Conservation (phyloP, 1,140 invertebrate species). For the Euwallacea similis region DNA sequence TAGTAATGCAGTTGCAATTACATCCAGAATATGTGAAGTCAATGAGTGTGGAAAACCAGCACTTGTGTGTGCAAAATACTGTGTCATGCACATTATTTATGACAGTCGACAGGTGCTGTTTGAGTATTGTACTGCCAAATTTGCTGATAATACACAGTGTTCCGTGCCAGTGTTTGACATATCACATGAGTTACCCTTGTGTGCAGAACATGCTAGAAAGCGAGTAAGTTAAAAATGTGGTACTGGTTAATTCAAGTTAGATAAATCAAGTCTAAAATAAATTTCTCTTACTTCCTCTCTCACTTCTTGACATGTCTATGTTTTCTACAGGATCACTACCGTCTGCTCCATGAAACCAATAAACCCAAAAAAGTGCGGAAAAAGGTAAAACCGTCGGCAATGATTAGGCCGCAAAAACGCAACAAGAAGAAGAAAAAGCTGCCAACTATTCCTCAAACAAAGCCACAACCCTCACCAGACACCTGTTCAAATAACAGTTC, state of each 20-base stretch:
- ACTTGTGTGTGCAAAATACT: slow-evolving; percentile 83
- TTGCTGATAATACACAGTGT: slow-evolving; percentile 85
- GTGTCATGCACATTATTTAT: slow-evolving; percentile 81
- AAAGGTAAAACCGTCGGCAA: slow-evolving; percentile 70
- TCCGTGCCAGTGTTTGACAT: slow-evolving; percentile 85
- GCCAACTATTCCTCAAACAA: slow-evolving; percentile 30
- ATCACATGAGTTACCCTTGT: slow-evolving; percentile 79
- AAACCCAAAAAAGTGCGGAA: slow-evolving; percentile 81
- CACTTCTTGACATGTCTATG: no score
- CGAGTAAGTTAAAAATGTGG: slow-evolving; percentile 53
- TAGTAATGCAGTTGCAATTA: not conserved
- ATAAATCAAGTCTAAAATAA: no score
- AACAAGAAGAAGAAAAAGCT: slow-evolving; percentile 54
- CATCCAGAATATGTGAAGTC: slow-evolving; percentile 13
- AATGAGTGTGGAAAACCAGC: slow-evolving; percentile 63
- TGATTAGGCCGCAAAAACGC: slow-evolving; percentile 75
- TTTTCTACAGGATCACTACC: slow-evolving; percentile 58
- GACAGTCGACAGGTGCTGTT: slow-evolving; percentile 87
- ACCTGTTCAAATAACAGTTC: slow-evolving; percentile 5
- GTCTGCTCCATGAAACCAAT: slow-evolving; percentile 64
- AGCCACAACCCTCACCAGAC: slow-evolving; percentile 30
- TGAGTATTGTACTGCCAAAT: slow-evolving; percentile 86
- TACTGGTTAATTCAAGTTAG: not conserved
- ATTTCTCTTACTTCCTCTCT: no score
- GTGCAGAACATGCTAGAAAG: slow-evolving; percentile 78